Conservation (phyloP, 2,113 vertebrate species). For the Aramus guarauna region DNA sequence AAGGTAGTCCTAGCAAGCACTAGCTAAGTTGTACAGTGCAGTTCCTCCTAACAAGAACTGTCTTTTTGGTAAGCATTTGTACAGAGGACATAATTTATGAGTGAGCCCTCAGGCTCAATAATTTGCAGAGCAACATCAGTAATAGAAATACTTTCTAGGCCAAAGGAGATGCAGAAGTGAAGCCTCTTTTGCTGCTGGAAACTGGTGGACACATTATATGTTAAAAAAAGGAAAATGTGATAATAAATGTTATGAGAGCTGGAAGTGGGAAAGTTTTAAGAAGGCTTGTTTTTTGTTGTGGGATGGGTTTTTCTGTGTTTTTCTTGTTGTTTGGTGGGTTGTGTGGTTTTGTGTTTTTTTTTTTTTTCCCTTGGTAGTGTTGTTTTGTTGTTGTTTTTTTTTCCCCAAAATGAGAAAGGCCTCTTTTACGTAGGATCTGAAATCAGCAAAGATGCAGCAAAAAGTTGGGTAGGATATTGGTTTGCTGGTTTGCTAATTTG, state of each 20-base stretch:
- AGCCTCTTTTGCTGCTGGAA: neutral
- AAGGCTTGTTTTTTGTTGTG: neutral
- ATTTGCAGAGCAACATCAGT: neutral
- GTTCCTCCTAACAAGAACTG: neutral
- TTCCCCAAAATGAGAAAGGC: neutral
- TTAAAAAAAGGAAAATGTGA: neutral
- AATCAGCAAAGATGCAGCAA: neutral
- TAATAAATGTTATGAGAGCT: neutral
- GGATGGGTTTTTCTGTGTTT: no score
- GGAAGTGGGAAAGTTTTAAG: neutral
- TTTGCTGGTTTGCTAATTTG: neutral
- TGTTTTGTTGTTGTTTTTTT: no score
- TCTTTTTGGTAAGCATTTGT: neutral
- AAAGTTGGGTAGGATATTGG: neutral
- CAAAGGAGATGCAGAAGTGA: neutral
- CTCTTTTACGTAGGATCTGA: neutral
- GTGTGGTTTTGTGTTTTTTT: neutral
- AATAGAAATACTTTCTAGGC: neutral
- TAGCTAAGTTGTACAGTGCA: neutral
- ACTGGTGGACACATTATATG: neutral
- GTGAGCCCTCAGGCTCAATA: neutral
- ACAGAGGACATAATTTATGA: neutral
- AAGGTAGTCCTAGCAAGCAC: neutral
- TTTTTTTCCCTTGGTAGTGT: neutral
- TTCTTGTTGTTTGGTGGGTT: no score